A percentile compares a stretch with the other conserved stretches of the same genome.
Evolutionary conservation across 1,140 invertebrate genomes (phyloP).

Genomic region (Drosophila malerkotliana): DNA sequence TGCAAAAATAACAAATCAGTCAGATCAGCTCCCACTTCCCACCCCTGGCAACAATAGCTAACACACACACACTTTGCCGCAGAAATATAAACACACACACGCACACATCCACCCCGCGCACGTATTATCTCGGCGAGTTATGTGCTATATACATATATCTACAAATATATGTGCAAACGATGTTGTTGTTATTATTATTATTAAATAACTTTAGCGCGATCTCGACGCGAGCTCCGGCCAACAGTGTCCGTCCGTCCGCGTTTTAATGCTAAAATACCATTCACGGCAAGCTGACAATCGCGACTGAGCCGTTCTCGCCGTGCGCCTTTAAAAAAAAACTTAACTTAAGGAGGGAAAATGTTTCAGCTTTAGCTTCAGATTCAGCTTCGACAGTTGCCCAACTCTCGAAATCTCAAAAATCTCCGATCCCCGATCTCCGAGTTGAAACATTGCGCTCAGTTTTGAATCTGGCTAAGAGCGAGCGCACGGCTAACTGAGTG

Average conservation of each 20-base stretch:
- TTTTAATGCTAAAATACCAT: slow-evolving; percentile 76
- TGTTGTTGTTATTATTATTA: slow-evolving; percentile 41
- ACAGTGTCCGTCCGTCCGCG: slow-evolving; percentile 29
- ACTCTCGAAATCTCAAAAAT: slow-evolving; percentile 44
- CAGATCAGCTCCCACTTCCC: slow-evolving; percentile 38
- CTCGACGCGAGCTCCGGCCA: slow-evolving; percentile 45
- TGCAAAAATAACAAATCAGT: slow-evolving; percentile 66
- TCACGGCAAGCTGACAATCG: slow-evolving; percentile 80
- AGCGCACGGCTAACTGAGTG: slow-evolving; percentile 32
- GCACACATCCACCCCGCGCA: slow-evolving; percentile 15
- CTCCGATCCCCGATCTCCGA: slow-evolving; percentile 31
- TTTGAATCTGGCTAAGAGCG: slow-evolving; percentile 52
- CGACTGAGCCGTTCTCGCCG: slow-evolving; percentile 79
- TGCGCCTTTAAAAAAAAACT: slow-evolving; percentile 73
- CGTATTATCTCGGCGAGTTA: slow-evolving; percentile 43
- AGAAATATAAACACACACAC: slow-evolving; percentile 21
- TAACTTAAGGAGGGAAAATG: slow-evolving; percentile 77
- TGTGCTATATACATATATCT: slow-evolving; percentile 48
- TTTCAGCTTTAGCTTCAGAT: slow-evolving; percentile 51
- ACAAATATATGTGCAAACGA: slow-evolving; percentile 59
- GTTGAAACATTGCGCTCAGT: slow-evolving; percentile 57
- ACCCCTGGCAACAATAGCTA: slow-evolving; percentile 33
- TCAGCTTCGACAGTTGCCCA: slow-evolving; percentile 12
- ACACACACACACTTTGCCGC: slow-evolving; percentile 19
- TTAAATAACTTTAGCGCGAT: slow-evolving; percentile 66